phyloP scores from a whole-genome alignment of 2,888 invertebrate genomes.

The Eulithis prunata region DNA sequence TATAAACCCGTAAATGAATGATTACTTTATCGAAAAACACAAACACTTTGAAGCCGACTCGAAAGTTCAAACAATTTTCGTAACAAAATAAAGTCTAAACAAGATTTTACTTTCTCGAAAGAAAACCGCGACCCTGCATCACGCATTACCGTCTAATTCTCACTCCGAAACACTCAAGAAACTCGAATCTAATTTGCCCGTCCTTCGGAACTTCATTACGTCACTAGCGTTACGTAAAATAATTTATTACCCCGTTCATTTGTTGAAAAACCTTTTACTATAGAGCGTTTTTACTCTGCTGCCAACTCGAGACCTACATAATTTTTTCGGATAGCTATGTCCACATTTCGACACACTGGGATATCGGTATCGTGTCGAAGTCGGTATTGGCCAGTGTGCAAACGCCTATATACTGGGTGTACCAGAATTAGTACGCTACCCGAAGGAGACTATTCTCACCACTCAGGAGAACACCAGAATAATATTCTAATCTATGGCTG shows the following conservation, averaged over 20 bases:
- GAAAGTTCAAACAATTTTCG: constrained; percentile 10
- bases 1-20: too few relatives aligned
- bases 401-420: too few relatives aligned
- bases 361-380: too few relatives aligned
- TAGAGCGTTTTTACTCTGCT: too few relatives aligned
- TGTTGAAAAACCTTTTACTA: constrained; percentile 55
- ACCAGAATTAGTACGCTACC: too few relatives aligned
- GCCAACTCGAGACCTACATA: too few relatives aligned
- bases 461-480: too few relatives aligned
- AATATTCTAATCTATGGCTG: too few relatives aligned
- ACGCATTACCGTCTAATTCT: constrained; percentile 37
- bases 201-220: constrained; percentile 53
- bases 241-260: constrained; percentile 72
- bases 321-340: too few relatives aligned
- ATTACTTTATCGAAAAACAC: not conserved
- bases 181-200: constrained; percentile 42
- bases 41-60: not conserved
- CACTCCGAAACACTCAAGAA: constrained; percentile 42
- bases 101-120: constrained; percentile 16
- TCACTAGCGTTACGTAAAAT: constrained; percentile 55
- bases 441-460: too few relatives aligned
- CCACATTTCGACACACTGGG: too few relatives aligned
- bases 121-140: constrained; percentile 30
- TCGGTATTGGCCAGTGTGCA: too few relatives aligned
- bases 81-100: constrained; percentile 15